These are phyloP conservation scores for Thrips palmi DNA, from an alignment of 1,140 invertebrate genomes.

Conservation along the genomic window DNA sequence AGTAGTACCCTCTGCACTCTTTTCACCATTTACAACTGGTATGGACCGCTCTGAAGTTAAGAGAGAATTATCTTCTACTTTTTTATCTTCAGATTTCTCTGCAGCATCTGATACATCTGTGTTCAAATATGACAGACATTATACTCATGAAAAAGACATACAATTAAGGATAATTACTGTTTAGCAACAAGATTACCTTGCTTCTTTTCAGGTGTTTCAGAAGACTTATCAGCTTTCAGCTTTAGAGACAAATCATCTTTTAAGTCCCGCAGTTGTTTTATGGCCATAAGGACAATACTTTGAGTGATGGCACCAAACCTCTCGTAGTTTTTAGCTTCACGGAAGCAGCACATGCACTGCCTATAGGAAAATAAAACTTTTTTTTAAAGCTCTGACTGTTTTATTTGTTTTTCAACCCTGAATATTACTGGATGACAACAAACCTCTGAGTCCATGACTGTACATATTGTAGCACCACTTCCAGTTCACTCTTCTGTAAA, in stretches of 20 bases:
- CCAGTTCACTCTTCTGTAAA: conserved; percentile 22
- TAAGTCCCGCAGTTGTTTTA: conserved; percentile 16
- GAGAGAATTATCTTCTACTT: too few relatives aligned
- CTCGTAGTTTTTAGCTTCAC: conserved; percentile 34
- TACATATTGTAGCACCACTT: conserved; percentile 26
- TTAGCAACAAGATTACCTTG: too few relatives aligned
- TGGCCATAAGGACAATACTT: conserved; percentile 22
- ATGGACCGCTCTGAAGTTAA: too few relatives aligned
- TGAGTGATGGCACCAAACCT: conserved; percentile 32
- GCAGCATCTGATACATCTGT: too few relatives aligned
- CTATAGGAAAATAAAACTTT: conserved; percentile 15
- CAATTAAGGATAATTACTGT: too few relatives aligned
- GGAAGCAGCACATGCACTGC: conserved; percentile 36
- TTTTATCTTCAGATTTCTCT: too few relatives aligned
- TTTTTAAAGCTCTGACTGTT: not conserved
- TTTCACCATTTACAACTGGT: too few relatives aligned
- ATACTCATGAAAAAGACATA: too few relatives aligned
- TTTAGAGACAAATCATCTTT: conserved; percentile 12
- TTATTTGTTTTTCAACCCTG: not conserved
- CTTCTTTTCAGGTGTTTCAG: too few relatives aligned
- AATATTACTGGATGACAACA: not conserved
- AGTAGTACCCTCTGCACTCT: too few relatives aligned
- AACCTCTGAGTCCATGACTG: conserved; percentile 30
- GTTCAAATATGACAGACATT: too few relatives aligned
- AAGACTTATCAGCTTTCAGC: too few relatives aligned